Base-by-base conservation (phyloP, 2,797 vertebrate species). In the Rhabdomys pumilio region DNA sequence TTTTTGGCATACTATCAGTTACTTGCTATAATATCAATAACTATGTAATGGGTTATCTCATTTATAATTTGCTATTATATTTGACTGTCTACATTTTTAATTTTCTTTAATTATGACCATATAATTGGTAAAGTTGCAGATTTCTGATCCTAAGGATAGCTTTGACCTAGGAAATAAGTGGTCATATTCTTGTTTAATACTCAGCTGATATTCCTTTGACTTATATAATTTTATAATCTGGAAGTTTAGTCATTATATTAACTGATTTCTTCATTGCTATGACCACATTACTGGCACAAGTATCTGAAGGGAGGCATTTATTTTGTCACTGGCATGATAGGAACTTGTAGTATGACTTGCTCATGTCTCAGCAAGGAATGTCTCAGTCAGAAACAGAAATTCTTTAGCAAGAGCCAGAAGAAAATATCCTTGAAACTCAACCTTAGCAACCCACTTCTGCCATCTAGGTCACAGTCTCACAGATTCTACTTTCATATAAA, bases 121-220 rank as follows among this genome's bases (percentile, higher is more conserved):
- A 63, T 72, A 96, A 90, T 72, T 86, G 47, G n/a, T 92, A 44
- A n/a, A 14, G 11, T 59, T 81, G 34, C 10, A 83, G 4, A 17
- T 85, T 85, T 93, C 50, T 96, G 55, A 87, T 89, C 6, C 34
- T 75, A 93, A 93, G 31, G 11, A 82, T 92, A 82, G 41, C 13
- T 96, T 86, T 89, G 55, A 83, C 13, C 4, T 47, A 91, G 41
- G 31, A 38, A 95, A 93, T 77, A 31, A 79, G 29, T 81, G 22
- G 2, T 67, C 63, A 67, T 85, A 20, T 24, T 91, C 19, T 53
- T 93, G 31, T 6, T 72, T 55, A 53, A 34, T 75, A 94, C 38
- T 88, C 29, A 89, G 34, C 72, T 96, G 34, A 79, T 93, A 44
- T 94, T 94, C 79, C 55, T 95, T 41, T 94, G 63, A 89, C 92